These are phyloP conservation scores for Venusia cambrica DNA, from an alignment of 2,888 invertebrate species.

Conservation along the genomic window DNA sequence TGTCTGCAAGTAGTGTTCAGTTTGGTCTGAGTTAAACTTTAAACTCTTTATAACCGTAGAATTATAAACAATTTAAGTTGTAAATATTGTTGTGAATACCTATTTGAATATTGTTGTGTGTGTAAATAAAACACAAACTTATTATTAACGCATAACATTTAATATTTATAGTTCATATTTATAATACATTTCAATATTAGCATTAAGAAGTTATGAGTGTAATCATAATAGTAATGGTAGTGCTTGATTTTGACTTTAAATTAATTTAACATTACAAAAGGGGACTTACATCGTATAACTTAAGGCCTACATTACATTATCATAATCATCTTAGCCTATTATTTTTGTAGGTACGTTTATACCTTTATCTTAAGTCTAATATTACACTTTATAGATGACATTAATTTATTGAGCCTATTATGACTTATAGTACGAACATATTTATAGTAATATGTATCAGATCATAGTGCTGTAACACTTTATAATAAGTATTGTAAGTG, in stretches of 20 bases:
- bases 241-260: constrained; percentile 72
- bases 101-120: constrained; percentile 2
- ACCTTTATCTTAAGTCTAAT: constrained; percentile 56
- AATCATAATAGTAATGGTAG: constrained; percentile 77
- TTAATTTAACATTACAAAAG: constrained; percentile 78
- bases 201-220: constrained; percentile 78
- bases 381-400: constrained; percentile 60
- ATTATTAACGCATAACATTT: constrained; percentile 88
- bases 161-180: constrained; percentile 82
- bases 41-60: too few species aligned
- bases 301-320: constrained; percentile 51
- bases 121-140: constrained; percentile 58
- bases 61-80: too few species aligned
- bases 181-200: constrained; percentile 82
- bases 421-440: constrained; percentile 49
- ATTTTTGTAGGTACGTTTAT: constrained; percentile 46
- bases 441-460: constrained; percentile 45
- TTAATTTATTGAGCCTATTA: constrained; percentile 75
- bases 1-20: too few species aligned
- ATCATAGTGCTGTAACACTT: constrained; percentile 67
- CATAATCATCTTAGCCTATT: constrained; percentile 48
- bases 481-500: constrained; percentile 51
- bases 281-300: constrained; percentile 60
- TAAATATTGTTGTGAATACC: too few species aligned
- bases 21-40: too few species aligned